These are phyloP conservation scores for Adelphocoris suturalis DNA, from an alignment of 2,888 invertebrate genomes.

Conservation along the genomic window DNA sequence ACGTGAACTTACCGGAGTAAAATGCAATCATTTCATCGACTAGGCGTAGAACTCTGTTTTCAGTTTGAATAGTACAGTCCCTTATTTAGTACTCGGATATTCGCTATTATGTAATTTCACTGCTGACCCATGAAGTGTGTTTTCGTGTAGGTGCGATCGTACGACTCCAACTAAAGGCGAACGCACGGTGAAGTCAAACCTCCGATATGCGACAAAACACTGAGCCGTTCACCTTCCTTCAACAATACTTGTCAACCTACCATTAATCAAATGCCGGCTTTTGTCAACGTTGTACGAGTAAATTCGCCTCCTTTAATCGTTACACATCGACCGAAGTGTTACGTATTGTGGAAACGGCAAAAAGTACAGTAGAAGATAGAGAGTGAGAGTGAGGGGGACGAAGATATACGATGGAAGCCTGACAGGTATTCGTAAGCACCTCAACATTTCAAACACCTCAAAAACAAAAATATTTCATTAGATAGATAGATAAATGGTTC, in stretches of 20 bases:
- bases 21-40: slow-evolving; percentile 26
- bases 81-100: too few relatives aligned
- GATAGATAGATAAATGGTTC: too few relatives aligned
- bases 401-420: not conserved
- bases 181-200: not conserved
- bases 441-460: too few relatives aligned
- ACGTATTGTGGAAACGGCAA: not conserved
- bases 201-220: not conserved
- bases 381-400: too few relatives aligned
- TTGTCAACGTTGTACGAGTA: slow-evolving; percentile 27
- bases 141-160: not conserved
- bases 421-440: not conserved
- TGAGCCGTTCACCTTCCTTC: slow-evolving; percentile 31
- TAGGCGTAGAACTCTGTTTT: not conserved
- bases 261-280: slow-evolving; percentile 36
- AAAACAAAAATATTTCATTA: too few relatives aligned
- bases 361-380: too few relatives aligned
- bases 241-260: slow-evolving; percentile 49
- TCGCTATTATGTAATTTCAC: too few relatives aligned
- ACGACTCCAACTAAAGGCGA: not conserved
- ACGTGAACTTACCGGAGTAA: slow-evolving; percentile 36
- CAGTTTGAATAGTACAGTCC: too few relatives aligned
- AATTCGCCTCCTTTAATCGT: slow-evolving; percentile 24
- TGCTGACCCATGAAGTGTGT: not conserved
- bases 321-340: slow-evolving; percentile 29